Base-by-base conservation (phyloP, 2,113 vertebrate species). In the Fulmarus glacialis region DNA sequence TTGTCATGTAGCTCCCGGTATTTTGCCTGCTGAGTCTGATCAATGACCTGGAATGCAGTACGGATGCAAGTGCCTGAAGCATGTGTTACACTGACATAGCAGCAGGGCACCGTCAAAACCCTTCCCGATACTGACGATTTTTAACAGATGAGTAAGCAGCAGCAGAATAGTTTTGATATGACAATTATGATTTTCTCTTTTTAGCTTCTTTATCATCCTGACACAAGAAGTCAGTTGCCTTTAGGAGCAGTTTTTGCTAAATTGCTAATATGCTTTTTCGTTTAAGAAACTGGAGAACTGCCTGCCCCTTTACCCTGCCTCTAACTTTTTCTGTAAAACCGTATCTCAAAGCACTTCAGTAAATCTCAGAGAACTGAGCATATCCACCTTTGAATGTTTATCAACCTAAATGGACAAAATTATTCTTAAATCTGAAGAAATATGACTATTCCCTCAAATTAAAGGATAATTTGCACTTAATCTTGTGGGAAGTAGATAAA, bases 121-220 rank as follows among this genome's bases (percentile, higher is more conserved):
- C 98, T 98, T 98, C 97, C 97, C 89, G 68, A 97, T 97, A 97
- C 98, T 97, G 98, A 98, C 93, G 34, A 98, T 96, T 98, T 97
- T 98, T 98, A 98, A 98, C 98, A 98, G 98, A 99, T 98, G 98
- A 99, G 98, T 99, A 99, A 98, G 98, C 99, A 98, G 97, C 94
- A 97, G 96, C 97, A 96, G 97, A 98, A 98, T 66, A 95, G 87
- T 97, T 98, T 79, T 89, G 87, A 97, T 96, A 93, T 72, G 90
- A 86, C 90, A 96, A 97, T 97, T 98, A 98, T 26, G 59, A 98
- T 95, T 97, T 98, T 97, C 94, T 96, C 97, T 95, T 97, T 91
- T 53, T 86, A 66, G 97, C 90, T 95, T 73, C 95, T 97, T 94
- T 73, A 97, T 97, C 92, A 79, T 91, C 95, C 89, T 98, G 98